Conservation (phyloP, 1,140 invertebrate genomes). For the Pseudomyrmex dendroicus region DNA sequence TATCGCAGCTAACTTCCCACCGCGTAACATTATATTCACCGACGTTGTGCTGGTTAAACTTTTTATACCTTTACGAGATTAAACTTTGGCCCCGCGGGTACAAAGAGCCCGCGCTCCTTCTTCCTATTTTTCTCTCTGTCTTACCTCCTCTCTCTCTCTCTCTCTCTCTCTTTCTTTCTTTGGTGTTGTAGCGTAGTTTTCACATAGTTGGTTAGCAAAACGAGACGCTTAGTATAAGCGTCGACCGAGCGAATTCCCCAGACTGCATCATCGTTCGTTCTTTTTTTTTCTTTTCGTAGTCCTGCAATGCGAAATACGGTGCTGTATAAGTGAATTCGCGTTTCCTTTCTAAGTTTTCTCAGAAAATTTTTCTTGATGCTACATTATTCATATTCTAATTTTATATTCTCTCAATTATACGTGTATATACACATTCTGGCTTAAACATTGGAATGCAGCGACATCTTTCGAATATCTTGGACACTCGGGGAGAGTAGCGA, state of each 20-base stretch:
- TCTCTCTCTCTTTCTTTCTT: conserved; percentile 36
- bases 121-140: conserved; percentile 55
- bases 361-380: conserved; percentile 32
- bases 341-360: conserved; percentile 51
- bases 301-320: conserved; percentile 48
- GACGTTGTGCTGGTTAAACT: conserved; percentile 76
- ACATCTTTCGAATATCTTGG: not conserved
- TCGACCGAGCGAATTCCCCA: conserved; percentile 61
- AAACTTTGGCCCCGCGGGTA: conserved; percentile 77
- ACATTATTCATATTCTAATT: conserved; percentile 4
- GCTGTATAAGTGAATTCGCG: conserved; percentile 7
- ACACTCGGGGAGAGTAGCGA: not conserved
- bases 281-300: not conserved
- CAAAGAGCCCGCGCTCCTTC: conserved; percentile 60
- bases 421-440: not conserved
- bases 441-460: not conserved
- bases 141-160: not conserved
- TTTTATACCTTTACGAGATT: conserved; percentile 79
- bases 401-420: conserved; percentile 10
- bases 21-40: conserved; percentile 76
- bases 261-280: conserved; percentile 30
- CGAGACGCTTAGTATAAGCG: conserved; percentile 68
- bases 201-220: conserved; percentile 67
- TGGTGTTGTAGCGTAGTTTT: conserved; percentile 64
- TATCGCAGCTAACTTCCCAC: conserved; percentile 71